Evolutionary conservation across 2,888 invertebrate genomes (phyloP).

Genomic region (Lamellibrachia satsuma): DNA sequence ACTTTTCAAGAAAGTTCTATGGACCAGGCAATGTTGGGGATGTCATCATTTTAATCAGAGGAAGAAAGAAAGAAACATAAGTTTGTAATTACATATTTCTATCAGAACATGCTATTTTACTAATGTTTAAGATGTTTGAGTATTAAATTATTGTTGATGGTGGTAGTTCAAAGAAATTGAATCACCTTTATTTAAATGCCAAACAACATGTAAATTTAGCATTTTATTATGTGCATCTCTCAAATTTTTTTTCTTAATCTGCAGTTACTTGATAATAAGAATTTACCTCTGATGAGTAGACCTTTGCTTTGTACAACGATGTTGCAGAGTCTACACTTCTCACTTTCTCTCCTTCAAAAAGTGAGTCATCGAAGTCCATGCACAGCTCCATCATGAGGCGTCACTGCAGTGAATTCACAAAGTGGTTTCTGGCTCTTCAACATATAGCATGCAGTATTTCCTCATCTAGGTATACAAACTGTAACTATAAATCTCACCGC

Average conservation of each 20-base stretch:
- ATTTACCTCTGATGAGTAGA: not conserved
- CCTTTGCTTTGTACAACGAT: not conserved
- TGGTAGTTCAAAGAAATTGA: not conserved
- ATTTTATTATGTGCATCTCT: not conserved
- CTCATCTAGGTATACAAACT: not conserved
- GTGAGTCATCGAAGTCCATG: not conserved
- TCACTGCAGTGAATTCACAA: not conserved
- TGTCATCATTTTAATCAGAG: too few species aligned
- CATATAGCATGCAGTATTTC: not conserved
- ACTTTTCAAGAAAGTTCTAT: too few species aligned
- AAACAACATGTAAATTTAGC: not conserved
- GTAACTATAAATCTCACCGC: not conserved
- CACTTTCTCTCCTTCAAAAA: slow-evolving; percentile 5
- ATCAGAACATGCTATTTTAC: not conserved
- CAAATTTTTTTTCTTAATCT: not conserved
- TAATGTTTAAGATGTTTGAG: not conserved
- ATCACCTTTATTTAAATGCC: not conserved
- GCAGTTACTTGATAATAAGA: not conserved
- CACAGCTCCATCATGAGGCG: not conserved
- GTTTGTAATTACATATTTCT: not conserved
- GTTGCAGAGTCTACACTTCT: not conserved
- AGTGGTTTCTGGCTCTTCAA: not conserved
- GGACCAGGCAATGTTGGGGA: too few species aligned
- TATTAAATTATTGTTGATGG: not conserved
- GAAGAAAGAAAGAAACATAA: too few species aligned